Base-by-base conservation (phyloP, 2,797 vertebrate species). In the Naso thynnoides region DNA sequence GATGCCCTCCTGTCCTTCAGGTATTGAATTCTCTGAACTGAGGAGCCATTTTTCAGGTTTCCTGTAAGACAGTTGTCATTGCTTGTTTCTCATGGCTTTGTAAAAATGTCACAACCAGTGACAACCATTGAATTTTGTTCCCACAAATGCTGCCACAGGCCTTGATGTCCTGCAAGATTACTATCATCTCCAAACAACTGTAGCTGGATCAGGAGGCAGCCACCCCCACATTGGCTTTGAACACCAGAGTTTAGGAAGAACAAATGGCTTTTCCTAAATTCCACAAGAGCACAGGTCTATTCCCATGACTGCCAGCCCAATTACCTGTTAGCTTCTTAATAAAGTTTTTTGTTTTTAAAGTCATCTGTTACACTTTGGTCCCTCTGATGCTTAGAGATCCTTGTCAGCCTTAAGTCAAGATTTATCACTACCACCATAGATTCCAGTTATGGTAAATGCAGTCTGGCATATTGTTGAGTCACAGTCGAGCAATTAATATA, bases 231-330 rank as follows among this genome's bases (percentile, higher is more conserved):
- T 5, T 62, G n/a, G 16, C 60, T 58, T 38, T 24, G 5, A 64
- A 54, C 27, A 3, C 49, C 68, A 29, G 38, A 49, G 57, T 82
- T 84, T 79, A 61, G 31, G 52, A 73, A 45, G 27, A 69, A 64
- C 42, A 56, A 69, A 67, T 55, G 79, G 74, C 75, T 82, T 76
- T 84, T 70, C 60, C 42, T 19, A 52, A 50, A 74, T 86, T 88
- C 73, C 60, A 6, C 39, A 7, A 78, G 33, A 62, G 81, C 68
- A 31, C 53, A 50, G 70, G 70, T 79, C 62, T 63, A 9, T 73
- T 76, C 52, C 67, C 19, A 48, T 76, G 48, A 48, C 48, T 19
- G 47, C 8, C 18, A 0, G 36, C n/a, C 26, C 50, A 45, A 27
- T 61, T 61, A 70, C 38, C 72, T 49, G 41, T 52, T 50, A 52